A percentile compares a stretch with the other conserved stretches of the same genome.
phyloP scores from a whole-genome alignment of 2,888 invertebrate genomes.

The Xestobium rufovillosum region DNA sequence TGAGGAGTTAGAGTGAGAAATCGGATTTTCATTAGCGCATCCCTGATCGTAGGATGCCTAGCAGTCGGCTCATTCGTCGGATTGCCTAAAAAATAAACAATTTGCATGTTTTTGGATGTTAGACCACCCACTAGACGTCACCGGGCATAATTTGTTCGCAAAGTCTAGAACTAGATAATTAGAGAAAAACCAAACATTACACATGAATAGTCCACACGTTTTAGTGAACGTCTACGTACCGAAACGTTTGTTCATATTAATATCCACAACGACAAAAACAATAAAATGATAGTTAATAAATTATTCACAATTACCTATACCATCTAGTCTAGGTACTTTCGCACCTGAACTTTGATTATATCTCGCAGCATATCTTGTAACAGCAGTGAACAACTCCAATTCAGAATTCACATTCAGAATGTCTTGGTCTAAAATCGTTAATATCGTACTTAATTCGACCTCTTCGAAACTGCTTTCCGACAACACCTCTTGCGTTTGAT shows the following conservation, averaged over 20 bases:
- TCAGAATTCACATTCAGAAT: conserved; percentile 68
- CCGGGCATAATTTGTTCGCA: no score
- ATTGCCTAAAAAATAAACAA: conserved; percentile 20
- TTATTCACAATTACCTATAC: conserved; percentile 40
- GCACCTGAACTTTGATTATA: conserved; percentile 49
- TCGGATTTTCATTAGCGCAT: conserved; percentile 67
- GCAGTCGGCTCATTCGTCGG: conserved; percentile 23
- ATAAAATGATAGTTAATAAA: conserved; percentile 26
- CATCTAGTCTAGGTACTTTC: conserved; percentile 43
- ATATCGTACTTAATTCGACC: conserved; percentile 64
- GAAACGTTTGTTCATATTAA: no score
- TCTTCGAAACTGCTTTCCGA: conserved; percentile 71
- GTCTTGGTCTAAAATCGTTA: conserved; percentile 68
- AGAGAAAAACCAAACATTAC: no score
- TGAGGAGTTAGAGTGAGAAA: conserved; percentile 73
- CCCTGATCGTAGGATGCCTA: conserved; percentile 47
- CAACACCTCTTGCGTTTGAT: conserved; percentile 67
- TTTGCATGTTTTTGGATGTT: no score
- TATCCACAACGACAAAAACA: no score
- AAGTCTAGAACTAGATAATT: no score
- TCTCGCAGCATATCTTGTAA: conserved; percentile 57
- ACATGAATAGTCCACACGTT: no score
- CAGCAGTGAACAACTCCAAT: conserved; percentile 67
- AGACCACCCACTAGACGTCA: no score
- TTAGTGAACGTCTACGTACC: no score